These are phyloP conservation scores for Teleogryllus occipitalis DNA, from an alignment of 1,140 invertebrate species.

Conservation along the genomic window DNA sequence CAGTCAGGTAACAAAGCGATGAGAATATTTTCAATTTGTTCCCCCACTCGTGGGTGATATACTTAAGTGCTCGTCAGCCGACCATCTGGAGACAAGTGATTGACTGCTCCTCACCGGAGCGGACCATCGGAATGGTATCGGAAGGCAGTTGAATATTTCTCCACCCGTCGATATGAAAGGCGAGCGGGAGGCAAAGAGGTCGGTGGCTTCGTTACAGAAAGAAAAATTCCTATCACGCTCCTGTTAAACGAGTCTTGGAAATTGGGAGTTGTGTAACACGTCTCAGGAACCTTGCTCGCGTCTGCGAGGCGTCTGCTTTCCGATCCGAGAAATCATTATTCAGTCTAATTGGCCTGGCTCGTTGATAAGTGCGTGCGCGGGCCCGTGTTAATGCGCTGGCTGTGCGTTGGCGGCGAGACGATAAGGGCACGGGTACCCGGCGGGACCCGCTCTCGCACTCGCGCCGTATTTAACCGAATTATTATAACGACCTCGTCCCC, in stretches of 20 bases:
- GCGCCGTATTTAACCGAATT: no score
- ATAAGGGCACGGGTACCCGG: neutral
- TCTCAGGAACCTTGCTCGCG: neutral
- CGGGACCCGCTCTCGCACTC: neutral
- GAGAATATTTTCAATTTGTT: no score
- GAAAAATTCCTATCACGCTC: neutral
- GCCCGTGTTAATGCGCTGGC: neutral
- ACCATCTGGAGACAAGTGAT: no score
- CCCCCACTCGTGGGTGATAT: no score
- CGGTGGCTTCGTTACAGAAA: neutral
- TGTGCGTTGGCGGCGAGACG: neutral
- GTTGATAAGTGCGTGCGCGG: neutral
- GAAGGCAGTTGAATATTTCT: neutral
- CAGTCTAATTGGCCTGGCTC: neutral
- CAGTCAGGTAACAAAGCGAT: no score
- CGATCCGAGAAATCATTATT: neutral
- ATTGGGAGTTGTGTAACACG: neutral
- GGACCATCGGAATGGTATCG: neutral
- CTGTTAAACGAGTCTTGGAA: conserved; percentile 1
- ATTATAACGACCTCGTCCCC: no score
- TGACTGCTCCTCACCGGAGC: no score
- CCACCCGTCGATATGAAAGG: neutral
- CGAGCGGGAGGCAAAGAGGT: neutral
- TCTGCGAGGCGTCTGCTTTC: neutral
- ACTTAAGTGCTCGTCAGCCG: no score